Conservation (phyloP, 2,113 vertebrate species). For the Melanocharis versteri region DNA sequence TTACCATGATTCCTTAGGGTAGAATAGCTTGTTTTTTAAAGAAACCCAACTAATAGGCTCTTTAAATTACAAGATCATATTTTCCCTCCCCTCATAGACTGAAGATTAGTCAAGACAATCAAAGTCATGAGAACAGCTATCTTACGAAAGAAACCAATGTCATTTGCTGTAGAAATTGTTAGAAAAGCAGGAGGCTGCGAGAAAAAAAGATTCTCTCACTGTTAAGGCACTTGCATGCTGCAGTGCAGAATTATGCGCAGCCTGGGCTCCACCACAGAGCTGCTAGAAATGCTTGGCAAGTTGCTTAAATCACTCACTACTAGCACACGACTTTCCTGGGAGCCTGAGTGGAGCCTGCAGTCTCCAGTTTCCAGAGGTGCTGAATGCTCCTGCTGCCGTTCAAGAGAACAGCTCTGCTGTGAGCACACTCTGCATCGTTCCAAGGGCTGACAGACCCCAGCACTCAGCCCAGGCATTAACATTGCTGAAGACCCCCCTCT, state of each 20-base stretch:
- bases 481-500: background rate
- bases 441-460: rapidly evolving
- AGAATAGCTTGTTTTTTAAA: background rate
- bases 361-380: background rate
- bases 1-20: background rate
- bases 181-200: background rate
- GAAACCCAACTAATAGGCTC: background rate
- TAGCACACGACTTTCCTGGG: rapidly evolving
- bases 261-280: background rate
- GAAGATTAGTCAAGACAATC: background rate
- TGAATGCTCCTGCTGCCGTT: background rate
- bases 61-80: background rate
- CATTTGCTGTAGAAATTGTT: background rate
- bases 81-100: background rate
- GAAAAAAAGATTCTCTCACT: background rate
- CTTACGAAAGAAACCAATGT: background rate
- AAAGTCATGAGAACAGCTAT: background rate
- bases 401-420: background rate
- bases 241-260: background rate
- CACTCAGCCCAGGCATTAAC: background rate
- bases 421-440: rapidly evolving
- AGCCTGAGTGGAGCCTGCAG: background rate
- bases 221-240: background rate
- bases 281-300: background rate
- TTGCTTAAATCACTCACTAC: background rate